Evolutionary conservation across 2,113 vertebrate species (phyloP).

Genomic region (Trematocara unimaculatum): DNA sequence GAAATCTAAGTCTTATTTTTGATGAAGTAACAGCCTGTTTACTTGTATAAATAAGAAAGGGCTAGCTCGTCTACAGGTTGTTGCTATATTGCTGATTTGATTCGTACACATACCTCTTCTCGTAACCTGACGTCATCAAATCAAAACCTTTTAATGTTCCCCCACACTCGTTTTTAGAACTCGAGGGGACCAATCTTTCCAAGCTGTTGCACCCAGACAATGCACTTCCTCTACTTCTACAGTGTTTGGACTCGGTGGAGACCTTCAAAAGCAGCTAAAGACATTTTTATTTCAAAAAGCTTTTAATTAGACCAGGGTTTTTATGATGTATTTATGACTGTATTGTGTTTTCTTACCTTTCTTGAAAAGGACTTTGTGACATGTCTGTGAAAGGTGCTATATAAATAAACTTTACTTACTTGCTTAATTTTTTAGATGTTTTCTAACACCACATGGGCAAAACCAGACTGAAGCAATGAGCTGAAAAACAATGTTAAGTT

Average conservation of each 20-base stretch:
- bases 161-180: not conserved
- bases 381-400: not conserved
- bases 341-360: not conserved
- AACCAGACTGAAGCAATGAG: not conserved
- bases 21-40: not conserved
- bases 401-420: not conserved
- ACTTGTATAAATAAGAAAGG: not conserved
- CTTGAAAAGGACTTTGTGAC: not conserved
- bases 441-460: not conserved
- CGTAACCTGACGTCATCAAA: not conserved
- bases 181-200: not conserved
- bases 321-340: not conserved
- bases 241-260: not conserved
- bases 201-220: not conserved
- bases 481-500: not conserved
- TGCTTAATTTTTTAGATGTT: not conserved
- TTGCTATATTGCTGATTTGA: not conserved
- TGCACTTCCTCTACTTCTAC: not conserved
- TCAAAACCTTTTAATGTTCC: not conserved
- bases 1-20: not conserved
- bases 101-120: not conserved
- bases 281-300: not conserved
- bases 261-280: not conserved
- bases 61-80: not conserved
- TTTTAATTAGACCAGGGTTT: not conserved